Conservation (phyloP, 2,113 vertebrate genomes). For the Nanorana parkeri region DNA sequence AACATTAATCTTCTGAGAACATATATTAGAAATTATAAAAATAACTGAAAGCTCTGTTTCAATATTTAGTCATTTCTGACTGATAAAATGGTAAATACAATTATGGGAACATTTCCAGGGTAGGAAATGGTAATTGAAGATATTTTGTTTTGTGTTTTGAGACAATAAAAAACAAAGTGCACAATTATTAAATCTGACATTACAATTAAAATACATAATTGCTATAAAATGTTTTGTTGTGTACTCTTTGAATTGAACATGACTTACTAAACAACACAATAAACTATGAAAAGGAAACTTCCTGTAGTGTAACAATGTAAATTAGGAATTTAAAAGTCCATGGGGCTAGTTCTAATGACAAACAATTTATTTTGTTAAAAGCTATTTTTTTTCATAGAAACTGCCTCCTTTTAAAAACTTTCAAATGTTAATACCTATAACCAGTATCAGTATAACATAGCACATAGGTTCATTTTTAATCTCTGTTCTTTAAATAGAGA, state of each 20-base stretch:
- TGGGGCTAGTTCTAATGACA: conserved; percentile 60
- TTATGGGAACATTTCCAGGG: conserved; percentile 33
- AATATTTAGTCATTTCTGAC: conserved; percentile 17
- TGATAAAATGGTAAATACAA: conserved; percentile 49
- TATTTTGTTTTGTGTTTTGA: conserved; percentile 62
- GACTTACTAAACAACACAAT: conserved; percentile 61
- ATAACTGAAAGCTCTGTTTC: conserved; percentile 19
- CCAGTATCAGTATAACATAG: conserved; percentile 51
- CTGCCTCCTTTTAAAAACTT: conserved; percentile 40
- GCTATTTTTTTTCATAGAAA: conserved; percentile 47
- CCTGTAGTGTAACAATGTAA: conserved; percentile 57
- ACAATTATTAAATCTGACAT: conserved; percentile 65
- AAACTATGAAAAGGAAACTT: conserved; percentile 56
- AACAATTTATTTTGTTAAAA: conserved; percentile 63
- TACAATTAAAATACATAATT: conserved; percentile 66
- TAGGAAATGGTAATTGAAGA: conserved; percentile 58
- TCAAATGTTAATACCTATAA: conserved; percentile 56
- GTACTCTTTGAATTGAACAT: conserved; percentile 61
- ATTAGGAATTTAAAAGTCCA: conserved; percentile 60
- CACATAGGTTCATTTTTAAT: conserved; percentile 62
- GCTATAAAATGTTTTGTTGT: conserved; percentile 63
- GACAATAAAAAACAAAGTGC: conserved; percentile 60
- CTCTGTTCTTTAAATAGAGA: not conserved
- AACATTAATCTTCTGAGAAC: conserved; percentile 14
- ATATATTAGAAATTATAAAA: conserved; percentile 10